Base-by-base conservation (phyloP, 92 coral and sea anemone genomes). In the Bergia sp. region DNA sequence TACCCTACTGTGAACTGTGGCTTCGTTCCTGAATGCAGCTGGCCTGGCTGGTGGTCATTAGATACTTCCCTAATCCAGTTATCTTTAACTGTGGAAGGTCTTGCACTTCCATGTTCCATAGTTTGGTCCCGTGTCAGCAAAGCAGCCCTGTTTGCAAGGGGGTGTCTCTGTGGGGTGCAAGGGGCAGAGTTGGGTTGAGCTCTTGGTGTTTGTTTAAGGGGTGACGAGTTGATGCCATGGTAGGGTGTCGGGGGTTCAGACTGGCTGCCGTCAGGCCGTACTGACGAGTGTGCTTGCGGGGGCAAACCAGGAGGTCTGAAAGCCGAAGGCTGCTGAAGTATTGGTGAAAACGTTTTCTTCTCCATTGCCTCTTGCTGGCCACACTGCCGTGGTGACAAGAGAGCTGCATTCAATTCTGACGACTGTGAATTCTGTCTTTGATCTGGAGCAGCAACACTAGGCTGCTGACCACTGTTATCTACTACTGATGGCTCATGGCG, bases 211-310 rank as follows among this genome's bases (percentile, higher is more conserved):
- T 88, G 90, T 55, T 74, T 85, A 36, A 73, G 11, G 13, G 88
- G 85, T 21, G 87, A 79, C 45, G 58, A 21, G 2, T 91, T 78
- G 39, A 91, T 89, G 38, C 91, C 90, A 61, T 85, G 89, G 76
- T 86, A 76, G 37, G 98, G 98, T 13, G 96, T 93, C 75, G 91
- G 95, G 6, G 98, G 96, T 69, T 93, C 96, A 1, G 98, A 95
- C 73, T 95, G 94, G 53, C 89, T 79, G 83, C 90, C 80, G 44
- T 96, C 96, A 66, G 91, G 73, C 66, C 92, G 91, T 20, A 90
- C 76, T n/a, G 92, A 91, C 13, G 92, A 88, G 42, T 89, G 89
- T 47, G 97, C 91, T 5, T 77, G 66, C 0, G 91, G 96, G 7
- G 98, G 89, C 55, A 89, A 82, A 13, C 93, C 93, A 61, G 91